These are phyloP conservation scores for Contarinia nasturtii DNA, from an alignment of 1,140 invertebrate genomes.

Conservation along the genomic window DNA sequence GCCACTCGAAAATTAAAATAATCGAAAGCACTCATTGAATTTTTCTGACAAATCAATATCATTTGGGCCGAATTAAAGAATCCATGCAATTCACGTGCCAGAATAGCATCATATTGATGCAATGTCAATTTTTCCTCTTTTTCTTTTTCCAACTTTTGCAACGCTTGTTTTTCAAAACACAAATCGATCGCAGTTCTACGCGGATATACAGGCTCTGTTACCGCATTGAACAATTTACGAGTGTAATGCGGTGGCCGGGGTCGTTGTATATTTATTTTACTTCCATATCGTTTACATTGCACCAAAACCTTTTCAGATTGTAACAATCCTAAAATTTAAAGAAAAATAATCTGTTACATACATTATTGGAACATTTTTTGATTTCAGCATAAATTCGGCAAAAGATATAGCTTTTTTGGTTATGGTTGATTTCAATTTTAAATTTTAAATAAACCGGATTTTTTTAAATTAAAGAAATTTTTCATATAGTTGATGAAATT, in stretches of 20 bases:
- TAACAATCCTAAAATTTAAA: slow-evolving; percentile 23
- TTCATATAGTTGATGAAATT: too few species aligned
- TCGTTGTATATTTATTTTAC: slow-evolving; percentile 54
- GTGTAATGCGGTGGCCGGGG: slow-evolving; percentile 44
- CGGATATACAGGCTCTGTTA: slow-evolving; percentile 36
- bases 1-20: slow-evolving; percentile 35
- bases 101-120: slow-evolving; percentile 46
- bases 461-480: too few species aligned
- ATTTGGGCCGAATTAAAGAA: slow-evolving; percentile 49
- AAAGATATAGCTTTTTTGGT: too few species aligned
- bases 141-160: slow-evolving; percentile 7
- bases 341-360: too few species aligned
- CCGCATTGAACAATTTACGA: slow-evolving; percentile 34
- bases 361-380: too few species aligned
- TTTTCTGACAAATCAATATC: slow-evolving; percentile 45
- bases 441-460: too few species aligned
- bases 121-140: slow-evolving; percentile 14
- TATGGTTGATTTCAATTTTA: too few species aligned
- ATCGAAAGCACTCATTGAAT: slow-evolving; percentile 38
- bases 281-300: slow-evolving; percentile 39
- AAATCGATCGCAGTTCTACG: slow-evolving; percentile 10
- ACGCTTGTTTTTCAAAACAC: slow-evolving; percentile 10
- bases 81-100: slow-evolving; percentile 43
- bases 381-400: too few species aligned
- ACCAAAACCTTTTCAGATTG: slow-evolving; percentile 22